Evolutionary conservation across 2,113 vertebrate genomes (phyloP).

Genomic region (human (Homo sapiens)): GRCh38 chrX:72484001-72484500

Average conservation of each 20-base stretch:
- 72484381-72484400: conserved; percentile 24
- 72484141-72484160: neutral
- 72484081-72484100: neutral
- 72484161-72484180: conserved; percentile 46
- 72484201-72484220: conserved; percentile 16
- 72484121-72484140: neutral
- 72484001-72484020: conserved; percentile 31
- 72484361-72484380: conserved; percentile 26
- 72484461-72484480: conserved; percentile 53
- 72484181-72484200: neutral
- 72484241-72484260: conserved; percentile 45
- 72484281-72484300: conserved; percentile 19
- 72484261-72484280: conserved; percentile 2
- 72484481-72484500: neutral
- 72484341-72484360: conserved; percentile 32
- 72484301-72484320: neutral
- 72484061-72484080: conserved; percentile 14
- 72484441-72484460: conserved; percentile 20
- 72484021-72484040: conserved; percentile 20
- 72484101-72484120: neutral
- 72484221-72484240: conserved; percentile 35
- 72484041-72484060: conserved; percentile 35
- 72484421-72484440: conserved; percentile 35
- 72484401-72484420: conserved; percentile 28
- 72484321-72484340: conserved; percentile 44